phyloP scores from a whole-genome alignment of 2,797 vertebrate species.

The Sebastolobus altivelis region DNA sequence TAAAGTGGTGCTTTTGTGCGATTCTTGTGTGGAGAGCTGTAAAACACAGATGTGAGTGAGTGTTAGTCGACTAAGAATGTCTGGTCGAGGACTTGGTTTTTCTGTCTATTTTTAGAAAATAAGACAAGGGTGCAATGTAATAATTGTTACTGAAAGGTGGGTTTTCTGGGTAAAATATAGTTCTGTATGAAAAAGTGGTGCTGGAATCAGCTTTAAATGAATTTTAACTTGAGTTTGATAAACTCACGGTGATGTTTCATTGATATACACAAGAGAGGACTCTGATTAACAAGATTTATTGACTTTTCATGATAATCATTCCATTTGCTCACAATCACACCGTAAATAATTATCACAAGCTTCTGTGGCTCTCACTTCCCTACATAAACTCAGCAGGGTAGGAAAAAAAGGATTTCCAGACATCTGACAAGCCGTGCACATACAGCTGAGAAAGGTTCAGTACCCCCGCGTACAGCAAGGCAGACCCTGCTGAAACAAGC shows the following conservation, averaged over 20 bases:
- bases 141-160: conserved; percentile 4
- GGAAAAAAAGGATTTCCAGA: conserved; percentile 50
- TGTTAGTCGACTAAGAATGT: too few relatives aligned
- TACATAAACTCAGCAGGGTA: conserved; percentile 25
- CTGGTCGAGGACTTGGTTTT: not conserved
- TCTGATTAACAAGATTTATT: conserved; percentile 48
- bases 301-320: conserved; percentile 37
- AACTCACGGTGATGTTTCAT: not conserved
- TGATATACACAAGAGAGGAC: not conserved
- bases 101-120: conserved; percentile 24
- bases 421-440: conserved; percentile 60
- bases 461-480: conserved; percentile 52
- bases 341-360: conserved; percentile 41
- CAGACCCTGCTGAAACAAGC: conserved; percentile 76
- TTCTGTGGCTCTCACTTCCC: conserved; percentile 37
- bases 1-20: too few relatives aligned
- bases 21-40: too few relatives aligned
- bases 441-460: conserved; percentile 68
- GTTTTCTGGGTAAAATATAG: conserved; percentile 12
- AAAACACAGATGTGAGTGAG: too few relatives aligned
- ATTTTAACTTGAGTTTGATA: conserved; percentile 7
- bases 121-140: not conserved
- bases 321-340: conserved; percentile 36
- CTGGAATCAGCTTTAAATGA: not conserved
- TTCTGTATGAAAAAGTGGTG: conserved; percentile 17